Percentiles rank a stretch among this genome's conserved stretches.
These are phyloP conservation scores for Spheniscus humboldti DNA, from an alignment of 2,797 vertebrate genomes.

Conservation along the genomic window DNA sequence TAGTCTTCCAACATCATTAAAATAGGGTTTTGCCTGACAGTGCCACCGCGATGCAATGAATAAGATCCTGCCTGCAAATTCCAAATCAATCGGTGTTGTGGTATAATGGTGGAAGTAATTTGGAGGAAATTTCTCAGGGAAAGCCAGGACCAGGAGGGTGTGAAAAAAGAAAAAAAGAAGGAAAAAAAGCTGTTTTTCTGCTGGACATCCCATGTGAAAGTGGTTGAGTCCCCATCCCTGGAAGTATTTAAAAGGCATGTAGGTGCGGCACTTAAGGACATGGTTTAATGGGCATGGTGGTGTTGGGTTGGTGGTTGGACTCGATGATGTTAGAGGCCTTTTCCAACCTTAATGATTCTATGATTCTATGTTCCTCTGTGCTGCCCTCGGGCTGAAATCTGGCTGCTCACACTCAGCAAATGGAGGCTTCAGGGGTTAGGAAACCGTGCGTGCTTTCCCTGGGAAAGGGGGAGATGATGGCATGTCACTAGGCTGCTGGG, in stretches of 20 bases:
- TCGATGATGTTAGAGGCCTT: too few relatives aligned
- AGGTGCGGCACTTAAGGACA: too few relatives aligned
- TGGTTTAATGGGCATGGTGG: too few relatives aligned
- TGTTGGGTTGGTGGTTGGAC: too few relatives aligned
- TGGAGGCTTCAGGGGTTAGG: background rate
- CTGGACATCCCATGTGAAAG: background rate
- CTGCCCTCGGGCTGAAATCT: background rate
- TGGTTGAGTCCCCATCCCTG: too few relatives aligned
- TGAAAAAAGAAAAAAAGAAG: background rate
- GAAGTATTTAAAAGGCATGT: too few relatives aligned
- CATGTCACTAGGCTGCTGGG: background rate
- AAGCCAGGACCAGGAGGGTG: background rate
- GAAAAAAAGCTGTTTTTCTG: background rate
- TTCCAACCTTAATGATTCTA: too few relatives aligned
- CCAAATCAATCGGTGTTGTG: background rate
- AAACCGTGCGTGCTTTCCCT: fast-evolving
- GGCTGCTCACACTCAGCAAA: background rate
- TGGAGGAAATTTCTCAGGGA: background rate
- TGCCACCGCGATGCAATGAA: background rate
- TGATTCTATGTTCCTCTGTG: background rate
- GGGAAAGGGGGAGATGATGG: background rate
- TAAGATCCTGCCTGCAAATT: background rate
- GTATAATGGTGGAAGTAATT: background rate
- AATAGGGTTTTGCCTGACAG: background rate
- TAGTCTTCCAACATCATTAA: background rate